Base-by-base conservation (phyloP, 1,140 invertebrate species). In the Pemphigus obesinymphae region DNA sequence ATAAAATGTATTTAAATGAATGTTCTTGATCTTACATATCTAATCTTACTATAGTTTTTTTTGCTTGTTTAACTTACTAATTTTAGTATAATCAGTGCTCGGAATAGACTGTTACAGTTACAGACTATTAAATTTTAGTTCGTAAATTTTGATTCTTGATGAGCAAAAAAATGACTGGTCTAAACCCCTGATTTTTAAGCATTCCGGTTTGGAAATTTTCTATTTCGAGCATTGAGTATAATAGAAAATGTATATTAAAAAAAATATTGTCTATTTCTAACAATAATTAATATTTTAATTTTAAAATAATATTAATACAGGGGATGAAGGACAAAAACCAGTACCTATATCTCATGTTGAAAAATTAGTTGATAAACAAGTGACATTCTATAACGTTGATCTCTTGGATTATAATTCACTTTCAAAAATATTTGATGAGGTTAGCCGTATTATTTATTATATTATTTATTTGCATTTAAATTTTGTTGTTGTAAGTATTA, bases 301-400 rank as follows among this genome's bases (percentile, higher is more conserved):
- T 29, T 20, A 29, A 29, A 43, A 50, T 17, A 26, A 11, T 72
- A 29, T 72, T 48, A 31, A 50, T 50, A 11, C 10, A 40, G 92
- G 92, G 37, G 93, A 20, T 13, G 37, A 80, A 45, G 76, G 76
- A 80, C 26, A 90, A 84, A 91, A 94, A 85, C 94, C 95, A 4
- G 93, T 94, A 86, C 90, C 93, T 45, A 85, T 97, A n/a, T 88
- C 88, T 75, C 89, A 95, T 82, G 93, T 97, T 1, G 93, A 97
- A 88, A 90, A 92, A 85, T 90, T 98, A 66, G 92, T 93, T 37
- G 92, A 92, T 29, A 93, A 93, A 86, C 90, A 88, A 82, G 88
- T 97, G 15, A 88, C 88, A 34, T 96, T 95, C 86, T 92, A 94
- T 85, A 88, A 92, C 83, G 91, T 93, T 66, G 94, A 98, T 86